A percentile compares a stretch with the other conserved stretches of the same genome.
These are phyloP conservation scores for Magallana nippona DNA, from an alignment of 2,888 invertebrate genomes.

Conservation along the genomic window DNA sequence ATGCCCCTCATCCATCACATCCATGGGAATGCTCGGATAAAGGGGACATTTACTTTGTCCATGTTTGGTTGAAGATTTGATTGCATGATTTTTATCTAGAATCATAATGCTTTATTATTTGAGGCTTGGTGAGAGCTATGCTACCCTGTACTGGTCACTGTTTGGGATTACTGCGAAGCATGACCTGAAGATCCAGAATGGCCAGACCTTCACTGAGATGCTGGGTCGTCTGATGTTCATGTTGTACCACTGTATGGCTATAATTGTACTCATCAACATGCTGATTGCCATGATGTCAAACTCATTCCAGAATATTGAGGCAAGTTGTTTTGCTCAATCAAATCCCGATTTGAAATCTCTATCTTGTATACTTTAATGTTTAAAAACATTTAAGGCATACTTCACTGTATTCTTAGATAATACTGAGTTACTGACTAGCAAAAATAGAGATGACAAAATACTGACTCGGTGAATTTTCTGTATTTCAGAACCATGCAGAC, in stretches of 20 bases:
- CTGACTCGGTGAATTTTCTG: neutral
- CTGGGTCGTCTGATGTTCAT: conserved; percentile 80
- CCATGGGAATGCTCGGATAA: too few relatives aligned
- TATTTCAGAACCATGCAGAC: conserved; percentile 82
- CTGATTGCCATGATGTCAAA: conserved; percentile 82
- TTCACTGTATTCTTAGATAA: too few relatives aligned
- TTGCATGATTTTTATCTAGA: too few relatives aligned
- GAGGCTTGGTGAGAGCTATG: conserved; percentile 71
- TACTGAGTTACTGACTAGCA: too few relatives aligned
- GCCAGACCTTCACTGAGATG: conserved; percentile 79
- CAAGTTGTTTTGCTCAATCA: conserved; percentile 57
- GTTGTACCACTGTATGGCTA: conserved; percentile 81
- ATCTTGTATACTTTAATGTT: too few relatives aligned
- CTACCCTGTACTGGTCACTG: conserved; percentile 80
- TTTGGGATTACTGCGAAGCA: conserved; percentile 80
- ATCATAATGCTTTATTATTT: conserved; percentile 14
- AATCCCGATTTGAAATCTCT: too few relatives aligned
- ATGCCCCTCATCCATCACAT: too few relatives aligned
- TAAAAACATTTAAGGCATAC: too few relatives aligned
- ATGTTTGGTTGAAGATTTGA: too few relatives aligned
- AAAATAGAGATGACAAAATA: too few relatives aligned
- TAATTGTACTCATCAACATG: conserved; percentile 82
- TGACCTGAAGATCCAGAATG: conserved; percentile 76
- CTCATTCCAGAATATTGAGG: conserved; percentile 81
- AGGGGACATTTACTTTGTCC: too few relatives aligned